Evolutionary conservation across 2,113 vertebrate genomes (phyloP).

Genomic region (Solea solea): DNA sequence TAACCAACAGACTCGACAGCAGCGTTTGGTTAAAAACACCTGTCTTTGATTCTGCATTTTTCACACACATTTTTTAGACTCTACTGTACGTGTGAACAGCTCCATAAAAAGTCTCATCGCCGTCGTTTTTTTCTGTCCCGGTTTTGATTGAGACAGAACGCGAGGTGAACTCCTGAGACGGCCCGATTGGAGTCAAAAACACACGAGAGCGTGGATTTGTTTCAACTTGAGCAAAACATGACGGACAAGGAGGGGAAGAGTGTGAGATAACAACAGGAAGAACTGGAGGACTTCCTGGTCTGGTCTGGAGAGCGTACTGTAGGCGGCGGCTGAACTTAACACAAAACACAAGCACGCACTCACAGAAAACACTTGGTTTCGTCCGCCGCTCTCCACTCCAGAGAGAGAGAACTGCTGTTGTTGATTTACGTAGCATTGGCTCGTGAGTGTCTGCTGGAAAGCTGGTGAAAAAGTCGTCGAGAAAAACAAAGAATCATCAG

Average conservation of each 20-base stretch:
- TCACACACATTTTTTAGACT: too few species aligned
- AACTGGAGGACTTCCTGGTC: too few species aligned
- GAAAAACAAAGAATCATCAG: background rate
- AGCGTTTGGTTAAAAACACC: too few species aligned
- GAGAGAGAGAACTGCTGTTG: conserved; percentile 32
- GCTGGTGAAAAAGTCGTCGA: background rate
- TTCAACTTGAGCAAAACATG: background rate
- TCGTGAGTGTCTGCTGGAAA: conserved; percentile 9
- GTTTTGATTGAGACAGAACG: background rate
- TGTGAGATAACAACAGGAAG: background rate
- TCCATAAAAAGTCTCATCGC: background rate
- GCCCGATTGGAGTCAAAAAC: background rate
- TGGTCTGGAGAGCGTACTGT: too few species aligned
- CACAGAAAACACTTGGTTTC: background rate
- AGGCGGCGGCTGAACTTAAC: too few species aligned
- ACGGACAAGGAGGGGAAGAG: background rate
- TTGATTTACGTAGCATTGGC: conserved; percentile 41
- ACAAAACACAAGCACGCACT: background rate
- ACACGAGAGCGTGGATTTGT: background rate
- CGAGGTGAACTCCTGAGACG: background rate
- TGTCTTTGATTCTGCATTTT: too few species aligned
- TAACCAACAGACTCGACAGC: too few species aligned
- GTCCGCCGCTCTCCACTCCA: background rate
- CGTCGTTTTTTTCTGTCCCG: background rate
- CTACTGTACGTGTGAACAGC: background rate